Conservation (phyloP, 1,140 invertebrate genomes). For the Oedothorax gibbosus region DNA sequence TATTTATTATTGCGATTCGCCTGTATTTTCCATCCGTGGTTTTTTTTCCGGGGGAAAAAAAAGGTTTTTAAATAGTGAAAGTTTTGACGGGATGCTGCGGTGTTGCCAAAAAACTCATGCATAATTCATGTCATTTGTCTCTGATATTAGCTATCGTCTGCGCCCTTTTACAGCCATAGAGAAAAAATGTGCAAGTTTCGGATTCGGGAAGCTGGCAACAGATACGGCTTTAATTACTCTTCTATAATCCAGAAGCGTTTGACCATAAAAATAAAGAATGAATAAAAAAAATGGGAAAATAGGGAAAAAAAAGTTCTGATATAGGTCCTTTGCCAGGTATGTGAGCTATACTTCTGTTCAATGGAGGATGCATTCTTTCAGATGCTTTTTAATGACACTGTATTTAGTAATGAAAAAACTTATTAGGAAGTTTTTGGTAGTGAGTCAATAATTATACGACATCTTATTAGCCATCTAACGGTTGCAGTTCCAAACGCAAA, state of each 20-base stretch:
- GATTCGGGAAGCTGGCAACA: conserved; percentile 50
- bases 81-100: conserved; percentile 46
- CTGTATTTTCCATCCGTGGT: conserved; percentile 10
- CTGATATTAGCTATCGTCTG: conserved; percentile 59
- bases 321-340: conserved; percentile 38
- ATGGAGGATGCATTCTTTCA: conserved; percentile 36
- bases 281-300: conserved; percentile 18
- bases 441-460: no score
- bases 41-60: conserved; percentile 5
- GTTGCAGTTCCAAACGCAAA: no score
- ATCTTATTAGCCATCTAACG: no score
- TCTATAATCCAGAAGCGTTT: conserved; percentile 57
- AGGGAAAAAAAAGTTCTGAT: conserved; percentile 46
- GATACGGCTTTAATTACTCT: conserved; percentile 60
- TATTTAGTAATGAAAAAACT: conserved; percentile 31
- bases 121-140: conserved; percentile 61
- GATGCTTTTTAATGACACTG: conserved; percentile 45
- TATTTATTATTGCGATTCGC: conserved; percentile 51
- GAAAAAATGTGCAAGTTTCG: conserved; percentile 8
- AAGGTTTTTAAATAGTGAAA: conserved; percentile 60
- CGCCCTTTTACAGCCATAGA: conserved; percentile 31
- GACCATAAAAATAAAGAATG: conserved; percentile 19
- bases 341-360: conserved; percentile 17
- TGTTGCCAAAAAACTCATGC: conserved; percentile 59
- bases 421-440: no score